Evolutionary conservation across 2,888 invertebrate genomes (phyloP).

Genomic region (Meandrusa payeni): DNA sequence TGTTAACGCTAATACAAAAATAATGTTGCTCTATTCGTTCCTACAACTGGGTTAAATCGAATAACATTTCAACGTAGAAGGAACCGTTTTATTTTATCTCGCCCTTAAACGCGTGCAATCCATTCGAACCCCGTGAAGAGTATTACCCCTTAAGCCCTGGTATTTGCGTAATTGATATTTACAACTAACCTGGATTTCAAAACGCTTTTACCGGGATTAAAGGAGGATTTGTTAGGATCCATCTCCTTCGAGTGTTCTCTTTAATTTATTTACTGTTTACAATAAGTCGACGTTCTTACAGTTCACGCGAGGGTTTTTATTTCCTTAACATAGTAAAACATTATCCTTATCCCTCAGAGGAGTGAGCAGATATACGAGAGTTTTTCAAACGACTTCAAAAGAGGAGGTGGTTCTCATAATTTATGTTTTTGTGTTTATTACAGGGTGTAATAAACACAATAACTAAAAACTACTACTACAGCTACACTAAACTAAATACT

Average conservation of each 20-base stretch:
- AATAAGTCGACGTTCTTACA: constrained; percentile 50
- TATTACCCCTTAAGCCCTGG: constrained; percentile 58
- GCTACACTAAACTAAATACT: too few species aligned
- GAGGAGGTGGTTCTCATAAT: too few species aligned
- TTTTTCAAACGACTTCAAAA: too few species aligned
- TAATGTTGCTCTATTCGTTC: too few species aligned
- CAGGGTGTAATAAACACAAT: too few species aligned
- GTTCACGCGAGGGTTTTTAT: constrained; percentile 18
- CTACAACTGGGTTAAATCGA: constrained; percentile 14
- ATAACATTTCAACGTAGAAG: constrained; percentile 8
- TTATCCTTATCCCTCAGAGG: too few species aligned
- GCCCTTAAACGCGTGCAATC: constrained; percentile 37
- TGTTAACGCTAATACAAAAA: too few species aligned
- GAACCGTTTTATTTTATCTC: constrained; percentile 25
- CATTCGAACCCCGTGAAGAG: constrained; percentile 40
- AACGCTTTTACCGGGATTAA: constrained; percentile 68
- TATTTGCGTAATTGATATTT: constrained; percentile 80
- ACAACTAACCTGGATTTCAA: constrained; percentile 76
- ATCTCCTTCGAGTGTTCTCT: constrained; percentile 62
- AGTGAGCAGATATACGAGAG: too few species aligned
- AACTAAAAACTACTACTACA: too few species aligned
- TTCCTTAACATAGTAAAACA: constrained; percentile 27
- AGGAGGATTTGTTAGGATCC: constrained; percentile 70
- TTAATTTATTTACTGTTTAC: constrained; percentile 65
- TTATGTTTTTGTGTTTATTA: too few species aligned